A percentile compares a stretch with the other conserved stretches of the same genome.
Evolutionary conservation across 2,113 vertebrate species (phyloP).

Genomic region (Dipodomys stephensi): DNA sequence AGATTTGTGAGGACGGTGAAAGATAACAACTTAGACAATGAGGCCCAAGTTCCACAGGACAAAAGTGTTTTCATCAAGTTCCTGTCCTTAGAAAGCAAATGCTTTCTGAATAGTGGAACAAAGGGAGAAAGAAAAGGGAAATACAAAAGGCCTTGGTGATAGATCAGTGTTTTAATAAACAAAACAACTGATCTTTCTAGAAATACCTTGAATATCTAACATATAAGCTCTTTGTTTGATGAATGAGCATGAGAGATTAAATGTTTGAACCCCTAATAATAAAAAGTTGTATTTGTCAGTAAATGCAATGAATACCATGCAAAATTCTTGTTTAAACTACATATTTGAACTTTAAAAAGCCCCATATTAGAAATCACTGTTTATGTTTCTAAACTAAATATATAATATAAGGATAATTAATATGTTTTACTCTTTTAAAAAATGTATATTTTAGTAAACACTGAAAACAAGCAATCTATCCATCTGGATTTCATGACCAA

Average conservation of each 20-base stretch:
- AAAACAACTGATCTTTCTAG: constrained; percentile 20
- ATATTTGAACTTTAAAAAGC: not conserved
- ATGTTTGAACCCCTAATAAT: not conserved
- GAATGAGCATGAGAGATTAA: not conserved
- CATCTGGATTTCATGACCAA: not conserved
- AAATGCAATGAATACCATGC: constrained; percentile 10
- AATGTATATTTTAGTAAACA: not conserved
- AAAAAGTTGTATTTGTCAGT: not conserved
- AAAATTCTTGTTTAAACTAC: not conserved
- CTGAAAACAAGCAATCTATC: not conserved
- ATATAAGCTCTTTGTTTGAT: constrained; percentile 2
- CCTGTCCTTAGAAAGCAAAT: constrained; percentile 39
- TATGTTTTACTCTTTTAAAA: constrained; percentile 17
- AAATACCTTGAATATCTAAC: constrained; percentile 8
- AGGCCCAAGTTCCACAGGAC: not conserved
- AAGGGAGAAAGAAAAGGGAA: not conserved
- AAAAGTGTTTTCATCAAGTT: constrained; percentile 24
- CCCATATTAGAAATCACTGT: not conserved
- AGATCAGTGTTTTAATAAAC: constrained; percentile 13
- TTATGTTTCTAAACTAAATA: not conserved
- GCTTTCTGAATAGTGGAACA: constrained; percentile 30
- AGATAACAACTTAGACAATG: constrained; percentile 2
- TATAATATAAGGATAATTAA: not conserved
- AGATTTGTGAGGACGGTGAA: not conserved
- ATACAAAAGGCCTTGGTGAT: not conserved